Evolutionary conservation across 2,113 vertebrate species (phyloP).

Genomic region (Haemorhous mexicanus): DNA sequence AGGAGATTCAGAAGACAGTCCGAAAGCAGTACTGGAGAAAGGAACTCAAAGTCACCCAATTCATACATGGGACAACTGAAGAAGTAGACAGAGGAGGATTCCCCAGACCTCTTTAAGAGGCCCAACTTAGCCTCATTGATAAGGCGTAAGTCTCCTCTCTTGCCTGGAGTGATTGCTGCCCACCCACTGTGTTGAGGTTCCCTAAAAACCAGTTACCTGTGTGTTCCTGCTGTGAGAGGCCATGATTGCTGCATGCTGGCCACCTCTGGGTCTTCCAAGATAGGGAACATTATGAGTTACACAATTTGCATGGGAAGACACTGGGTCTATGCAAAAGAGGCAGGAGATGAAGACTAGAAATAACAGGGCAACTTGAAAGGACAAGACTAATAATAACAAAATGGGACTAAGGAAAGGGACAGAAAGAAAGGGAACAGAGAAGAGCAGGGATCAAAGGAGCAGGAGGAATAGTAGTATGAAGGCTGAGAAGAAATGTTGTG

Average conservation of each 20-base stretch:
- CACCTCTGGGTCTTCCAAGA: background rate
- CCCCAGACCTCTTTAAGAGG: background rate
- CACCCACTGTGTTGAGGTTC: background rate
- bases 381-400: background rate
- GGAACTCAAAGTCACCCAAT: background rate
- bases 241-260: accelerated
- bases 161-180: background rate
- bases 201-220: background rate
- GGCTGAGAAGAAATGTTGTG: background rate
- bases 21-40: background rate
- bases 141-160: background rate
- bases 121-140: background rate
- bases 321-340: background rate
- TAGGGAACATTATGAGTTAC: background rate
- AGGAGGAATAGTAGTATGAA: background rate
- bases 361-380: background rate
- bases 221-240: background rate
- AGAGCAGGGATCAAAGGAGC: background rate
- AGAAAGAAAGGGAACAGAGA: background rate
- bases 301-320: background rate
- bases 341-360: background rate
- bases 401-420: background rate
- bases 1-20: background rate
- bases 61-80: background rate
- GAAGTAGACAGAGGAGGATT: background rate